Base-by-base conservation (phyloP, 1,140 invertebrate genomes). In the Heliconius congener region DNA sequence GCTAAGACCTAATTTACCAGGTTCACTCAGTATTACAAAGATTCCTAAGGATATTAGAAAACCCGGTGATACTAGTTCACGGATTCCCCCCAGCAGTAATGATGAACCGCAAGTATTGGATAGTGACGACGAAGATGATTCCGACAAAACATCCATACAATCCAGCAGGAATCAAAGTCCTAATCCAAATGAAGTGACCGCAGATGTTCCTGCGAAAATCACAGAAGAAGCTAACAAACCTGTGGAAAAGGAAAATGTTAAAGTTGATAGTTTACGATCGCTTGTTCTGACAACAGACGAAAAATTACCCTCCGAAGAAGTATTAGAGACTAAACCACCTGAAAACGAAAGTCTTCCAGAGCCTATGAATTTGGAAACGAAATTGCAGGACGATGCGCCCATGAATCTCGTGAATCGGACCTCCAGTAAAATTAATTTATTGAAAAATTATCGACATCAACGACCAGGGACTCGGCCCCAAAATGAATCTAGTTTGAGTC, bases 401-500 rank as follows among this genome's bases (percentile, higher is more conserved):
- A 84, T 83, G 39, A 85, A 82, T 79, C 84, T 78, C 34, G 80
- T 85, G 46, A 89, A 85, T 77, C 81, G 87, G 70, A 86, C 79
- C 42, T 87, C 93, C 66, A 93, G 87, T 71, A 93, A 94, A 83
- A 93, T 91, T n/a, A 95, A 93, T 82, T 84, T 92, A n/a, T 76
- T 95, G 39, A 95, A 95, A 79, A 95, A 95, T 84, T 95, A 95
- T 78, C 91, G 94, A 80, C 94, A 95, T 78, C 93, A 94, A 82
- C 90, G 94, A 16, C 86, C 88, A 0, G 81, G 84, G 5, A 83
- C 76, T 77, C 86, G 91, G 66, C 81, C 89, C 16, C 85, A 83
- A n/a, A 86, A 86, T 0, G 94, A 94, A 81, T 95, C 94, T 1
- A 94, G 91, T 77, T 77, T 95, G 8, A 94, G 90, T 60, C 93